A percentile compares a stretch with the other conserved stretches of the same genome.
Evolutionary conservation across 2,888 invertebrate species (phyloP).

Genomic region (Argyra leucocephala): DNA sequence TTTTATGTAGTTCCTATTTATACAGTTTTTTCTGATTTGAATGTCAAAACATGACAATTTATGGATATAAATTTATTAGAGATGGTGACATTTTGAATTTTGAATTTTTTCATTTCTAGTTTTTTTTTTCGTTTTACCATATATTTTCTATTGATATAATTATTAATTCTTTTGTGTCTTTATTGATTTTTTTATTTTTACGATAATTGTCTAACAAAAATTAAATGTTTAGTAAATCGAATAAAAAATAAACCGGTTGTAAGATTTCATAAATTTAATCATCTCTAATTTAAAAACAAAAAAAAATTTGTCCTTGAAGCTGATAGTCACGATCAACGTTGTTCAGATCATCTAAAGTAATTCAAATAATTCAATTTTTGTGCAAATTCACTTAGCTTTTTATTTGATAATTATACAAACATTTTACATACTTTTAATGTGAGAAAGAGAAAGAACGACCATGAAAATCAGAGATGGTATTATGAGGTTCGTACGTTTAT

Average conservation of each 20-base stretch:
- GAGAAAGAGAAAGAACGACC: too few species aligned
- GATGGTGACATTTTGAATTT: not conserved
- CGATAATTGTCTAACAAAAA: conserved; percentile 2
- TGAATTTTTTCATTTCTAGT: not conserved
- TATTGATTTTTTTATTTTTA: conserved; percentile 1
- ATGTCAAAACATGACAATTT: conserved; percentile 6
- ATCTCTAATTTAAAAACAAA: not conserved
- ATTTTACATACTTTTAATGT: not conserved
- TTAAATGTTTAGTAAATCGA: not conserved
- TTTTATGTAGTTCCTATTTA: conserved; percentile 6
- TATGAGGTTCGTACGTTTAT: too few species aligned
- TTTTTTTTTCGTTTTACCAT: not conserved
- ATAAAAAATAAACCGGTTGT: not conserved
- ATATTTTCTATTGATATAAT: not conserved
- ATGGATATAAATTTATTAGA: conserved; percentile 6
- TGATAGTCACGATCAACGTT: not conserved
- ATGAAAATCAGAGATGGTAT: too few species aligned
- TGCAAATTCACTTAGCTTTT: not conserved
- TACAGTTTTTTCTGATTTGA: not conserved
- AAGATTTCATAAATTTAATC: not conserved
- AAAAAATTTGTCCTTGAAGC: not conserved
- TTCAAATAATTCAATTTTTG: conserved; percentile 1
- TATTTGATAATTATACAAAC: not conserved
- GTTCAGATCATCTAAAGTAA: not conserved
- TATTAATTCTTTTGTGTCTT: conserved; percentile 1